A percentile compares a stretch with the other conserved stretches of the same genome.
These are phyloP conservation scores for Tholera decimalis DNA, from an alignment of 2,888 invertebrate genomes.

Conservation along the genomic window DNA sequence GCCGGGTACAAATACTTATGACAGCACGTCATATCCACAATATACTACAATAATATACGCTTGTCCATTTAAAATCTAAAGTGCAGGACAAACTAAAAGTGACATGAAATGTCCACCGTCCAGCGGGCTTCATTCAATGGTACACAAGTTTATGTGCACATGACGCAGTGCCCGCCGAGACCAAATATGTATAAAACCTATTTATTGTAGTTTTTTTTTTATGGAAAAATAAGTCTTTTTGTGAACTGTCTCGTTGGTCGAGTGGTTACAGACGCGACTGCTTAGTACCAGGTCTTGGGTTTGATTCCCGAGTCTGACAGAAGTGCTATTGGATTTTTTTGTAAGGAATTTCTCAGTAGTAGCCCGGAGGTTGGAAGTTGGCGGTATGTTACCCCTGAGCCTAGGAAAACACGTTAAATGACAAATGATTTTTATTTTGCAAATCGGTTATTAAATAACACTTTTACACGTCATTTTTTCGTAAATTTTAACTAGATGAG, in stretches of 20 bases:
- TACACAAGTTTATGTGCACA: constrained; percentile 38
- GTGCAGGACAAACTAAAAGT: constrained; percentile 43
- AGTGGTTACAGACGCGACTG: too few species aligned
- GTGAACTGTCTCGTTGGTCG: not conserved
- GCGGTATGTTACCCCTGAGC: too few species aligned
- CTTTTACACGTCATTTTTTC: too few species aligned
- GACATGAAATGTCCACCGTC: constrained; percentile 33
- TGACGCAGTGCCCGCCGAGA: constrained; percentile 9
- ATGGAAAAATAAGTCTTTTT: constrained; percentile 23
- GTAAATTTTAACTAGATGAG: too few species aligned
- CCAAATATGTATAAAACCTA: constrained; percentile 22
- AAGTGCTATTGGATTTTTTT: too few species aligned
- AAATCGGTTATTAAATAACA: too few species aligned
- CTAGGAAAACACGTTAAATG: too few species aligned
- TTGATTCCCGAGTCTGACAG: too few species aligned
- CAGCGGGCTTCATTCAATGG: constrained; percentile 40
- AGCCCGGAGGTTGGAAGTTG: too few species aligned
- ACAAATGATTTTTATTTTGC: too few species aligned
- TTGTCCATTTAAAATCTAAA: constrained; percentile 37
- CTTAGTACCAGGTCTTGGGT: too few species aligned
- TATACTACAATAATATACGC: constrained; percentile 11
- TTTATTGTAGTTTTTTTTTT: constrained; percentile 22
- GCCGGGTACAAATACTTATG: not conserved
- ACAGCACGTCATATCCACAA: constrained; percentile 4
- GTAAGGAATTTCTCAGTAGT: too few species aligned